Conservation (phyloP, 2,113 vertebrate genomes). For the Bagarius yarrelli region DNA sequence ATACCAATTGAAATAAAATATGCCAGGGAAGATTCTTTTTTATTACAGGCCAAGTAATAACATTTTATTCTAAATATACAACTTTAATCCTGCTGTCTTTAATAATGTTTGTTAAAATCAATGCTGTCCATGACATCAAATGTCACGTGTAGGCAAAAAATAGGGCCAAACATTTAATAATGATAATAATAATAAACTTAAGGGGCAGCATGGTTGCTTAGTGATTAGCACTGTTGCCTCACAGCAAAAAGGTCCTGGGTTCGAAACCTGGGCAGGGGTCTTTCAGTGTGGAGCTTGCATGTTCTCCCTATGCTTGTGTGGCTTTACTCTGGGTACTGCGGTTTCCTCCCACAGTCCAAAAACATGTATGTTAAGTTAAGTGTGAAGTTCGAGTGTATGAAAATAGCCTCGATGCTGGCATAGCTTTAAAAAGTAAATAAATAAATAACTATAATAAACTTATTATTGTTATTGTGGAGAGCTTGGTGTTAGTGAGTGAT, state of each 20-base stretch:
- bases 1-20: not conserved
- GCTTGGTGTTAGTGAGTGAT: not conserved
- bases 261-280: too few relatives aligned
- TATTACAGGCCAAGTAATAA: not conserved
- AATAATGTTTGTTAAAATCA: slow-evolving; percentile 1
- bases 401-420: too few relatives aligned
- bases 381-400: not conserved
- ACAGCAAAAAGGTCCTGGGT: too few relatives aligned
- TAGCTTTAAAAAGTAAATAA: not conserved
- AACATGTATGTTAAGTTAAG: too few relatives aligned
- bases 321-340: too few relatives aligned
- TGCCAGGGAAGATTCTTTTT: not conserved
- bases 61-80: not conserved
- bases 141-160: not conserved
- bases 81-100: not conserved
- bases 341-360: too few relatives aligned
- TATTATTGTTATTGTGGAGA: not conserved
- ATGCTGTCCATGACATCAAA: not conserved
- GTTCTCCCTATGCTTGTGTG: too few relatives aligned
- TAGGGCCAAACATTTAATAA: not conserved
- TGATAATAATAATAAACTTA: too few relatives aligned
- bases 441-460: not conserved
- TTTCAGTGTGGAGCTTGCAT: too few relatives aligned
- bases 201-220: too few relatives aligned
- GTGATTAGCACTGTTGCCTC: too few relatives aligned